phyloP scores from a whole-genome alignment of 2,797 vertebrate species.

The Petrocephalus sullivani region DNA sequence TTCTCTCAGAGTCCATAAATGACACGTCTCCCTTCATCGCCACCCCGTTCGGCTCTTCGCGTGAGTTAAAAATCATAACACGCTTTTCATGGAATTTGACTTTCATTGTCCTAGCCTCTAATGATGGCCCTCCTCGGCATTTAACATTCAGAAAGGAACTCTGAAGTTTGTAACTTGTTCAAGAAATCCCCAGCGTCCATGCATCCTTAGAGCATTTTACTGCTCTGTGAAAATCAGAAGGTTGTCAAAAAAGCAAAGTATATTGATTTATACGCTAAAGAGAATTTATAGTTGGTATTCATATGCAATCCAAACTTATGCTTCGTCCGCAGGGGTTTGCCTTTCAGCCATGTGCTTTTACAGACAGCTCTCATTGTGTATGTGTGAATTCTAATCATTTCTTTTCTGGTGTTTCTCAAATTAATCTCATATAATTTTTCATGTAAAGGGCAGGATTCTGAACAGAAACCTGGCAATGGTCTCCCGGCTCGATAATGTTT shows the following conservation, averaged over 20 bases:
- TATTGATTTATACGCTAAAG: constrained; percentile 16
- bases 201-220: constrained; percentile 20
- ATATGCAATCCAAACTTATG: constrained; percentile 1
- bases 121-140: not conserved
- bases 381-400: constrained; percentile 9
- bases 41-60: not conserved
- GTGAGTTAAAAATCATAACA: not conserved
- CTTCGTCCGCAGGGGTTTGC: not conserved
- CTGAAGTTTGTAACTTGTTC: constrained; percentile 11
- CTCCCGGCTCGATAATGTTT: not conserved
- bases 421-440: constrained; percentile 15
- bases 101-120: constrained; percentile 21
- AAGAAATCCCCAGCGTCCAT: not conserved
- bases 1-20: not conserved
- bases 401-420: not conserved
- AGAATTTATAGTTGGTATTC: constrained; percentile 15
- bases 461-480: not conserved
- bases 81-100: constrained; percentile 7
- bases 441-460: constrained; percentile 5
- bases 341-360: constrained; percentile 3
- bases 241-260: not conserved
- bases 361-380: not conserved
- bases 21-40: not conserved
- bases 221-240: constrained; percentile 22
- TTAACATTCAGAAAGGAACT: constrained; percentile 13